phyloP scores from a whole-genome alignment of 2,888 invertebrate genomes.

The Torymus auratus region DNA sequence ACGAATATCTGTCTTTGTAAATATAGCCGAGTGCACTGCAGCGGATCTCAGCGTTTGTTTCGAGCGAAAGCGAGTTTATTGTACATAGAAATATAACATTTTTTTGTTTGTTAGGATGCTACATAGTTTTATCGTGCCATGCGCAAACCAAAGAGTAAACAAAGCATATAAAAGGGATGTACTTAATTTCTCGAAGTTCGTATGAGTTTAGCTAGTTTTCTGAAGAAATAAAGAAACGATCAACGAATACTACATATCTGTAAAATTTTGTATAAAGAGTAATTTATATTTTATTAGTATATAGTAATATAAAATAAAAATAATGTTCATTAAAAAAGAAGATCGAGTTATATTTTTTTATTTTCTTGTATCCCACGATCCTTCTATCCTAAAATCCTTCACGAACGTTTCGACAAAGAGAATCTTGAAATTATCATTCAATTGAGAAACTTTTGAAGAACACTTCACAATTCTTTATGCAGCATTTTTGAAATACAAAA shows the following conservation, averaged over 20 bases:
- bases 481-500: slow-evolving; percentile 14
- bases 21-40: too few species aligned
- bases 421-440: too few species aligned
- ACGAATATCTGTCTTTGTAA: too few species aligned
- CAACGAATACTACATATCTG: slow-evolving; percentile 55
- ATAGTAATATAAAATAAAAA: slow-evolving; percentile 28
- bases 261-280: slow-evolving; percentile 70
- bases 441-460: too few species aligned
- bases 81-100: slow-evolving; percentile 37
- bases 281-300: slow-evolving; percentile 41
- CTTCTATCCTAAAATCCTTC: too few species aligned
- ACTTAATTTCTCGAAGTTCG: slow-evolving; percentile 34
- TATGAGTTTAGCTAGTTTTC: slow-evolving; percentile 2
- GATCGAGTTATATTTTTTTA: too few species aligned
- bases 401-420: too few species aligned
- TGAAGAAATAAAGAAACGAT: neutral
- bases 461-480: slow-evolving; percentile 10
- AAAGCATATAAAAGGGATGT: slow-evolving; percentile 13
- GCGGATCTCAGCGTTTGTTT: neutral
- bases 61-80: neutral
- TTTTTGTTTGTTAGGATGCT: neutral
- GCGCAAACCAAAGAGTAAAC: slow-evolving; percentile 22
- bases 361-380: too few species aligned
- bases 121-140: neutral
- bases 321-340: slow-evolving; percentile 5